Percentiles rank a stretch among this genome's conserved stretches.
phyloP scores from a whole-genome alignment of 2,113 vertebrate genomes.

The Scomber colias region DNA sequence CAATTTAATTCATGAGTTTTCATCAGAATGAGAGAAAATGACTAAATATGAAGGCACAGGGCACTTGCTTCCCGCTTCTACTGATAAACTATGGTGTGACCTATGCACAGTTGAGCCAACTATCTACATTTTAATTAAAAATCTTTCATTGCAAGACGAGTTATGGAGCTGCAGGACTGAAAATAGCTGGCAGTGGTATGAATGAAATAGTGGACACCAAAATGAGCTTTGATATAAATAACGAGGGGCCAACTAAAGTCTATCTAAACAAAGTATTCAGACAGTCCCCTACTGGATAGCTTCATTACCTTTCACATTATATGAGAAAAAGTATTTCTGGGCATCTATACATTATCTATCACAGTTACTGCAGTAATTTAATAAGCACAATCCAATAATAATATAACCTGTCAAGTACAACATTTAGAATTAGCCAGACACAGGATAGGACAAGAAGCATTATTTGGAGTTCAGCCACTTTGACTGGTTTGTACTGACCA shows the following conservation, averaged over 20 bases:
- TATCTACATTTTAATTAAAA: constrained; percentile 85
- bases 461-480: constrained; percentile 7
- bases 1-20: constrained; percentile 73
- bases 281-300: background rate
- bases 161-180: constrained; percentile 73
- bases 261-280: constrained; percentile 71
- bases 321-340: constrained; percentile 1
- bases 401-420: constrained; percentile 8
- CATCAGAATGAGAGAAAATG: constrained; percentile 63
- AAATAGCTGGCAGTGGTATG: constrained; percentile 72
- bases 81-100: constrained; percentile 75
- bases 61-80: constrained; percentile 25
- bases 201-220: constrained; percentile 74
- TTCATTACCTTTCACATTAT: constrained; percentile 11
- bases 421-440: constrained; percentile 1
- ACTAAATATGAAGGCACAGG: constrained; percentile 64
- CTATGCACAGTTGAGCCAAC: constrained; percentile 74
- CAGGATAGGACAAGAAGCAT: background rate
- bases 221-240: constrained; percentile 77
- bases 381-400: constrained; percentile 4
- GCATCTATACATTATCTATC: constrained; percentile 28
- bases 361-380: background rate
- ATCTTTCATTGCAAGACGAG: constrained; percentile 79
- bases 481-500: constrained; percentile 4
- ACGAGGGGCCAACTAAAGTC: constrained; percentile 49